Evolutionary conservation across 2,797 vertebrate genomes (phyloP), one percentile per base, ranked within the genome.

Genomic region (Syndactyla subalaris): DNA sequence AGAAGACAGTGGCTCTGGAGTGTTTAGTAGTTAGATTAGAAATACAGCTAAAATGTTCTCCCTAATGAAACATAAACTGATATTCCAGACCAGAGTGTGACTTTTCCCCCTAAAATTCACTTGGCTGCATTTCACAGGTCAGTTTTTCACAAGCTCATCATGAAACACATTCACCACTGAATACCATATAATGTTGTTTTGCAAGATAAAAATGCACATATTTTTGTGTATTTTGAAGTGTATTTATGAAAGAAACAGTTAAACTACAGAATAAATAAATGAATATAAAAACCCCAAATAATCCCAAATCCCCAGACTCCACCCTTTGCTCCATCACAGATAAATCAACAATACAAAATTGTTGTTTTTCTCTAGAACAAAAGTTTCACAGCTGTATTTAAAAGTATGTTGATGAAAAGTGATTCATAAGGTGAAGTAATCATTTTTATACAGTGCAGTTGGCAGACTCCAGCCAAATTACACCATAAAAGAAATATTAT

Each of bases 381-480:
- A 92, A 78, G 61, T 52, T 92, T 94, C 82, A 61, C 86, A 95
- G 85, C 82, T 95, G 86, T 59, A 93, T 85, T 93, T 92, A 54
- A 84, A 94, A 96, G 52, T 90, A 84, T 85, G 85, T 83, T 76
- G 92, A 93, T 95, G 92, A 95, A 92, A 93, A 95, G 83, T 96
- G 96, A 97, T 95, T 96, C 95, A 97, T 92, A 86, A 92, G 75
- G 84, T 80, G 92, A 96, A 95, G 93, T 96, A 97, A 94, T 92
- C n/a, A 65, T 83, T 95, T 89, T 94, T 92, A 84, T 88, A 72
- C 89, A 95, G 86, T 79, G 59, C 59, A 49, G 45, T 93, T 94
- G 93, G 92, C 88, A 92, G 65, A 74, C 79, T 91, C 58, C 43
- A 74, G 36, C 78, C 43, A 79, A 93, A 90, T 96, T 87, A 80